These are phyloP conservation scores for Drosophila jambulina DNA, from an alignment of 1,140 invertebrate species.

Conservation along the genomic window DNA sequence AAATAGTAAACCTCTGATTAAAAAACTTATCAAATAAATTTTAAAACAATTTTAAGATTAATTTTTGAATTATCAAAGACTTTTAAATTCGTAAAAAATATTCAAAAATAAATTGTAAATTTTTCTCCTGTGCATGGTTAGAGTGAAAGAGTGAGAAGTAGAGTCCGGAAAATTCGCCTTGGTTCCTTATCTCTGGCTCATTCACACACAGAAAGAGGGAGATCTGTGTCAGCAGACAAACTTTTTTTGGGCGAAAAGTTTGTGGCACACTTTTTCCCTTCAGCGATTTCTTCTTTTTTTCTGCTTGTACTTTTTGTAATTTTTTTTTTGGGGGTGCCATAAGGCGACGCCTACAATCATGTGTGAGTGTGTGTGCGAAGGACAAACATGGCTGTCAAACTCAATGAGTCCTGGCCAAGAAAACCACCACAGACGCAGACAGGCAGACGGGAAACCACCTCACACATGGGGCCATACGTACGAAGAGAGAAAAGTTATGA, in stretches of 20 bases:
- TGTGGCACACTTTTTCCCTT: slow-evolving; percentile 62
- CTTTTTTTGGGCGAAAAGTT: slow-evolving; percentile 61
- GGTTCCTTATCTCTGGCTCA: slow-evolving; percentile 12
- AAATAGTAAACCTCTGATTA: neutral
- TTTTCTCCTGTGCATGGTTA: neutral
- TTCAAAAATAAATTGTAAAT: no score
- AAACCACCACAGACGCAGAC: slow-evolving; percentile 67
- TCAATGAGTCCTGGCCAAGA: slow-evolving; percentile 61
- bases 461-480: slow-evolving; percentile 48
- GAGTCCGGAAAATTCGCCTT: slow-evolving; percentile 6
- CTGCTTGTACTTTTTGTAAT: slow-evolving; percentile 2
- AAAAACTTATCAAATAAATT: neutral
- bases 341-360: slow-evolving; percentile 65
- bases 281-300: neutral
- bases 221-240: slow-evolving; percentile 54
- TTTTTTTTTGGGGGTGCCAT: slow-evolving; percentile 35
- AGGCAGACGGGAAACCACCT: slow-evolving; percentile 32
- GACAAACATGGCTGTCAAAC: slow-evolving; percentile 74
- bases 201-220: slow-evolving; percentile 4
- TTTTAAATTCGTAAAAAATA: neutral
- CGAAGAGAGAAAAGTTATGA: slow-evolving; percentile 39
- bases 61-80: neutral
- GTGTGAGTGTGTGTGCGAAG: slow-evolving; percentile 31
- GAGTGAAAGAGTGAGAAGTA: neutral
- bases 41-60: neutral